Percentiles rank a stretch among this genome's conserved stretches.
phyloP scores from a whole-genome alignment of 2,888 invertebrate species.

The Dyspetes luteomarginatus region DNA sequence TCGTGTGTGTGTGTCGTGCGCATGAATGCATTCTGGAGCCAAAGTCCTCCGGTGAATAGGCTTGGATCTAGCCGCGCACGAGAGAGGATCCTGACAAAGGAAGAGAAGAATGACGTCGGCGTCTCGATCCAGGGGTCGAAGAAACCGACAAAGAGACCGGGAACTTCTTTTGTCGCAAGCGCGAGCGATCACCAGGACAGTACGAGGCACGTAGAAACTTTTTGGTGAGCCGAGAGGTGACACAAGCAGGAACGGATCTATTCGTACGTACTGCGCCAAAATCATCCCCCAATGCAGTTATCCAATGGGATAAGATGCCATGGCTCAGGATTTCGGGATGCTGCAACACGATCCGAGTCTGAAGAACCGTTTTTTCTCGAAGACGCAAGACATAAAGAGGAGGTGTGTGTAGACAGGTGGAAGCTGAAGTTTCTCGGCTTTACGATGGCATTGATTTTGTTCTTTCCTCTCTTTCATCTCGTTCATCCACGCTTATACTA shows the following conservation, averaged over 20 bases:
- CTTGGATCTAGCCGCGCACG: constrained; percentile 26
- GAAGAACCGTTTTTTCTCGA: constrained; percentile 62
- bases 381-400: constrained; percentile 66
- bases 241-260: constrained; percentile 76
- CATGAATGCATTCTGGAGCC: constrained; percentile 76
- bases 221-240: constrained; percentile 76
- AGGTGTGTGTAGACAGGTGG: constrained; percentile 81
- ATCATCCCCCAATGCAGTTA: neutral
- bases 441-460: constrained; percentile 74
- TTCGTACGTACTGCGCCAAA: neutral
- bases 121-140: constrained; percentile 75
- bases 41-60: constrained; percentile 54
- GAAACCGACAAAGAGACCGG: constrained; percentile 80
- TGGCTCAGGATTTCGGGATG: neutral
- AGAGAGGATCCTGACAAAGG: constrained; percentile 67
- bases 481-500: constrained; percentile 20
- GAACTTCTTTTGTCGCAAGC: constrained; percentile 77
- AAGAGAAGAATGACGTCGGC: constrained; percentile 66
- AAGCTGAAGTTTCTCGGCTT: constrained; percentile 60
- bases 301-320: neutral
- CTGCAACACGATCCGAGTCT: constrained; percentile 51
- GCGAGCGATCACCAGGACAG: constrained; percentile 68
- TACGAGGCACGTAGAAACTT: constrained; percentile 60
- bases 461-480: constrained; percentile 42
- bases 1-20: constrained; percentile 62